Conservation (phyloP, 2,797 vertebrate species). For the Sebastes flavidus region DNA sequence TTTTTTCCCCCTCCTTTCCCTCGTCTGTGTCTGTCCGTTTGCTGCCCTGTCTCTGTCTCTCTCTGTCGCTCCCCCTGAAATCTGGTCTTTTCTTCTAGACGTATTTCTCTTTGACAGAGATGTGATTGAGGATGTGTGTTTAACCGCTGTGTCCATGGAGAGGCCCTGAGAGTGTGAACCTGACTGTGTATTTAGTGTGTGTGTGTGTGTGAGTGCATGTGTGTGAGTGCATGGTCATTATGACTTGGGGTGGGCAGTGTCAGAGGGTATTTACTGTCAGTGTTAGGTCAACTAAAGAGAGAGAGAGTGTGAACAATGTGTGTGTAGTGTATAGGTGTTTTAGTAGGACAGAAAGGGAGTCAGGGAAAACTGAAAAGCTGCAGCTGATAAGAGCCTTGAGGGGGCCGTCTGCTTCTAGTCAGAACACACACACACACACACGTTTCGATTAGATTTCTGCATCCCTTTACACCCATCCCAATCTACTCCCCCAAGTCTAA, state of each 20-base stretch:
- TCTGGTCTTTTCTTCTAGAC: slow-evolving; percentile 60
- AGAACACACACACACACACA: slow-evolving; percentile 53
- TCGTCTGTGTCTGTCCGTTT: background rate
- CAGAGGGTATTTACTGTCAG: slow-evolving; percentile 64
- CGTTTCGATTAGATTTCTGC: slow-evolving; percentile 39
- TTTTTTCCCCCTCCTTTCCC: background rate
- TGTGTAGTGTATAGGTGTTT: slow-evolving; percentile 52
- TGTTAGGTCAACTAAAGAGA: slow-evolving; percentile 56
- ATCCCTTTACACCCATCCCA: slow-evolving; percentile 49
- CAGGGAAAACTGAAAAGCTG: slow-evolving; percentile 64
- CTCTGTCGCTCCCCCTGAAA: slow-evolving; percentile 23
- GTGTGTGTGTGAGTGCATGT: background rate
- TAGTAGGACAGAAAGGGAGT: slow-evolving; percentile 60
- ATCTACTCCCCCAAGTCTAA: slow-evolving; percentile 36
- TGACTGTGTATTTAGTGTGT: slow-evolving; percentile 62
- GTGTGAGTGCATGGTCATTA: slow-evolving; percentile 60
- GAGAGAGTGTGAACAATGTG: slow-evolving; percentile 19
- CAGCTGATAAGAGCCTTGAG: slow-evolving; percentile 73
- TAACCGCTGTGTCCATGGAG: slow-evolving; percentile 76
- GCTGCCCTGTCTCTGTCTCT: slow-evolving; percentile 1
- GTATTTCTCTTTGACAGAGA: slow-evolving; percentile 74
- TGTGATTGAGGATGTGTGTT: slow-evolving; percentile 83
- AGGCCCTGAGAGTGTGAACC: slow-evolving; percentile 69
- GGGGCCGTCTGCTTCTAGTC: slow-evolving; percentile 73
- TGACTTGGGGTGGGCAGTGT: slow-evolving; percentile 55